Evolutionary conservation across 30 jellyfish, hydroid and myxozoan species (phyloP).

Genomic region (Hydractinia symbiolongicarpus): DNA sequence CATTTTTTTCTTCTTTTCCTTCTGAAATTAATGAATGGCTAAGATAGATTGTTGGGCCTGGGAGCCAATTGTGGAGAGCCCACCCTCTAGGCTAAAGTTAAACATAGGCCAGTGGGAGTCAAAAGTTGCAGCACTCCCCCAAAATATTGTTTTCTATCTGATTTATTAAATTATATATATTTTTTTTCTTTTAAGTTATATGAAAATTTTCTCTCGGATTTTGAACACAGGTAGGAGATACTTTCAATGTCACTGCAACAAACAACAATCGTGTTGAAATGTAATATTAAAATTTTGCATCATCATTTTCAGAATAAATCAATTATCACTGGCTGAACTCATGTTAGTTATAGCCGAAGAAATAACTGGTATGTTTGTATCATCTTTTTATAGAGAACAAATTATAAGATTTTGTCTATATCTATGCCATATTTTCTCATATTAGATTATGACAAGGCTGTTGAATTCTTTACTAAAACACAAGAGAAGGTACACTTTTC

Average conservation of each 20-base stretch:
- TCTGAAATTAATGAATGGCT: too few relatives aligned
- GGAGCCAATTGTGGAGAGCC: too few relatives aligned
- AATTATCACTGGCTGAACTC: constrained; percentile 58
- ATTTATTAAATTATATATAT: background rate
- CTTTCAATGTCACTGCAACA: background rate
- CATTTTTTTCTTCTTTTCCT: too few relatives aligned
- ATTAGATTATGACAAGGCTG: constrained; percentile 50
- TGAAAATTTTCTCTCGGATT: constrained; percentile 67
- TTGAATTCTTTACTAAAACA: constrained; percentile 45
- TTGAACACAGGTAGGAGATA: constrained; percentile 72
- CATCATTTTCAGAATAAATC: constrained; percentile 48
- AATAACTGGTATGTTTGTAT: constrained; percentile 41
- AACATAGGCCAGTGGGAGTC: too few relatives aligned
- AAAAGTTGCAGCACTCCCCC: too few relatives aligned
- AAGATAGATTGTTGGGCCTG: too few relatives aligned
- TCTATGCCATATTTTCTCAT: background rate
- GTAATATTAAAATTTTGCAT: too few relatives aligned
- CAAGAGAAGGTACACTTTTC: constrained; percentile 46
- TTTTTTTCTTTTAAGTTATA: constrained; percentile 40
- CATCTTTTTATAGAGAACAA: background rate
- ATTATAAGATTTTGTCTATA: background rate
- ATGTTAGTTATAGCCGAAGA: constrained; percentile 46
- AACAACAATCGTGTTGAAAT: background rate
- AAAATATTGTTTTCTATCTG: too few relatives aligned
- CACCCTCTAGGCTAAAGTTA: too few relatives aligned